phyloP scores from a whole-genome alignment of 2,888 invertebrate species.

The Cenopis cana region DNA sequence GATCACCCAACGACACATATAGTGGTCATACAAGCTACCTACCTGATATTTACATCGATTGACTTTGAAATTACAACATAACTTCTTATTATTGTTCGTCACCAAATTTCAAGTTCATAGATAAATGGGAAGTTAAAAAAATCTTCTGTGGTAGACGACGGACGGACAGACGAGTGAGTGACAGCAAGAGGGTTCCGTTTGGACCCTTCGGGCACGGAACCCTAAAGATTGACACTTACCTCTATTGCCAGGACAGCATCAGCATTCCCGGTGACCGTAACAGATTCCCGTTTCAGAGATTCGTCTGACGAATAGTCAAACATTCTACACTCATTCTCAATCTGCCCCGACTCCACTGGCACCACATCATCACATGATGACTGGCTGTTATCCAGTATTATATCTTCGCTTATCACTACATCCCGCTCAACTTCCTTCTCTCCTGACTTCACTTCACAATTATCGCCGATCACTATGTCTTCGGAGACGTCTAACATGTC shows the following conservation, averaged over 20 bases:
- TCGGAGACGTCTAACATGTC: constrained; percentile 81
- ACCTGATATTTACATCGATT: too few relatives aligned
- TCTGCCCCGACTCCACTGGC: constrained; percentile 48
- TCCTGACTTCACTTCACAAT: constrained; percentile 65
- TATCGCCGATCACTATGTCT: constrained; percentile 76
- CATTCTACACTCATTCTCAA: constrained; percentile 67
- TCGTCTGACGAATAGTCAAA: constrained; percentile 77
- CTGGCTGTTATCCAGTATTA: constrained; percentile 77
- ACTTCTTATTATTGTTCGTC: too few relatives aligned
- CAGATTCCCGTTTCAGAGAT: constrained; percentile 66
- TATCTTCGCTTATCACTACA: constrained; percentile 64
- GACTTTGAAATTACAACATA: too few relatives aligned
- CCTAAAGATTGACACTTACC: constrained; percentile 54
- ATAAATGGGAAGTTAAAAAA: too few relatives aligned
- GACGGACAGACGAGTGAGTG: too few relatives aligned
- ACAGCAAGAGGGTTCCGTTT: too few relatives aligned
- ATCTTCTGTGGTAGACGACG: too few relatives aligned
- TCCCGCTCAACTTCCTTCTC: constrained; percentile 60
- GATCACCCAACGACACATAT: too few relatives aligned
- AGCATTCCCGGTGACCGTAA: constrained; percentile 70
- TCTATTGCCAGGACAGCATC: constrained; percentile 80
- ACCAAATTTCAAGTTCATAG: too few relatives aligned
- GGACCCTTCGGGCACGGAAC: too few relatives aligned
- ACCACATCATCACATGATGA: constrained; percentile 60
- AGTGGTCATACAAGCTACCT: too few relatives aligned